These are phyloP conservation scores for Boleophthalmus pectinirostris DNA, from an alignment of 2,113 vertebrate genomes.

Conservation along the genomic window DNA sequence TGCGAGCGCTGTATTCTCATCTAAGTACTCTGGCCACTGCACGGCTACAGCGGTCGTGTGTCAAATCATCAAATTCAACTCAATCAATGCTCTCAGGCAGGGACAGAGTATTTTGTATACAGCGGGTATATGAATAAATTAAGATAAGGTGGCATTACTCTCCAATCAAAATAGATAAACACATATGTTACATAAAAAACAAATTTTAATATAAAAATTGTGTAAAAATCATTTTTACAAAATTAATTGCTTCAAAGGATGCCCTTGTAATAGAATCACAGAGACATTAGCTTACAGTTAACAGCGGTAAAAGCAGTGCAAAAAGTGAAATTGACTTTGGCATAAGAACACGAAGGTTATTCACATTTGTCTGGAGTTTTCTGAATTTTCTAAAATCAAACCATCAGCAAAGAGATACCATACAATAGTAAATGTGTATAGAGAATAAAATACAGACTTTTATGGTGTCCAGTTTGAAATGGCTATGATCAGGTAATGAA, in stretches of 20 bases:
- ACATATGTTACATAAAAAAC: background rate
- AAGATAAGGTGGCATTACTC: background rate
- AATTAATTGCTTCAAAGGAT: slow-evolving; percentile 2
- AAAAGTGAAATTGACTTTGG: slow-evolving; percentile 4
- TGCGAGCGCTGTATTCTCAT: slow-evolving; percentile 12
- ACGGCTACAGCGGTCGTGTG: background rate
- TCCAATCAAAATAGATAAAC: background rate
- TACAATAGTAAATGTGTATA: background rate
- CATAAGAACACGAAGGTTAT: background rate
- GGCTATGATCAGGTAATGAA: slow-evolving; percentile 29
- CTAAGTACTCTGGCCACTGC: background rate
- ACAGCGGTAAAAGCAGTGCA: background rate
- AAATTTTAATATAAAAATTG: slow-evolving; percentile 3
- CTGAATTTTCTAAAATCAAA: background rate
- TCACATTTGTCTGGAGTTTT: slow-evolving; percentile 5
- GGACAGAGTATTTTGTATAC: background rate
- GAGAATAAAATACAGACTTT: background rate
- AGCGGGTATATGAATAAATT: too few species aligned
- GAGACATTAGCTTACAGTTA: background rate
- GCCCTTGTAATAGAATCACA: slow-evolving; percentile 3
- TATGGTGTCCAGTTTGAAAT: background rate
- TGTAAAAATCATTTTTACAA: slow-evolving; percentile 3
- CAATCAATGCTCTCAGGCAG: background rate
- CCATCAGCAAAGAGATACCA: background rate
- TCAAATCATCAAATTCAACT: background rate